Evolutionary conservation across 2,888 invertebrate species (phyloP), one percentile per base, ranked within the genome.

Genomic region (Achlya flavicornis): DNA sequence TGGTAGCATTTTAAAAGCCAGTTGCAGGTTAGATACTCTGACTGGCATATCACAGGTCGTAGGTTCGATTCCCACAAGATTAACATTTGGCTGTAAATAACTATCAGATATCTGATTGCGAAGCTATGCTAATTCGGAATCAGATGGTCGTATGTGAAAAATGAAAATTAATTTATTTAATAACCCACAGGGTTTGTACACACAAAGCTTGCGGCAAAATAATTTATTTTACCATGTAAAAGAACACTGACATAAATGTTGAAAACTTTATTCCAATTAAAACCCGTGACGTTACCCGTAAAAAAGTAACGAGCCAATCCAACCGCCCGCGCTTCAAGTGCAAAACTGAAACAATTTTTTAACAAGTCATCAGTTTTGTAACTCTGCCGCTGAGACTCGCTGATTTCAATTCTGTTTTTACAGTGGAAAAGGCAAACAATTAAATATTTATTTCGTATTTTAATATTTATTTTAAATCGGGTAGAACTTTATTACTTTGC

Each of bases 241-340:
- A n/a, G 4, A 19, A 53, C 19, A 53, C 10, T 19, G 10, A 53
- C 10, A 53, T 19, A 10, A 53, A 53, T 53, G 60, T 41, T 43
- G 43, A 60, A 60, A 60, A 12, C 12, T 41, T 26, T 3, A 41
- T 12, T 65, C 72, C 73, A 77, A 79, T 77, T 74, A 76, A 76
- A 75, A 73, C 68, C 5, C 41, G 10, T 26, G 41, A 16, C 16
- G 53, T 66, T 71, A 70, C 64, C 48, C 48, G 59, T 57, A 66
- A 66, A 61, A 63, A 73, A 73, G 74, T 74, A 77, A 75, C 73
- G 67, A 75, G 70, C 65, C 64, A 68, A 70, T 66, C 63, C 66
- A 62, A 58, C 63, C 61, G 61, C 43, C 64, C 65, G 64, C 64
- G 62, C 61, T 58, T 67, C 63, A 68, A 68, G 65, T 68, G 63